These are phyloP conservation scores for Phrynocephalus versicolor DNA, from an alignment of 2,113 vertebrate species.

Conservation along the genomic window DNA sequence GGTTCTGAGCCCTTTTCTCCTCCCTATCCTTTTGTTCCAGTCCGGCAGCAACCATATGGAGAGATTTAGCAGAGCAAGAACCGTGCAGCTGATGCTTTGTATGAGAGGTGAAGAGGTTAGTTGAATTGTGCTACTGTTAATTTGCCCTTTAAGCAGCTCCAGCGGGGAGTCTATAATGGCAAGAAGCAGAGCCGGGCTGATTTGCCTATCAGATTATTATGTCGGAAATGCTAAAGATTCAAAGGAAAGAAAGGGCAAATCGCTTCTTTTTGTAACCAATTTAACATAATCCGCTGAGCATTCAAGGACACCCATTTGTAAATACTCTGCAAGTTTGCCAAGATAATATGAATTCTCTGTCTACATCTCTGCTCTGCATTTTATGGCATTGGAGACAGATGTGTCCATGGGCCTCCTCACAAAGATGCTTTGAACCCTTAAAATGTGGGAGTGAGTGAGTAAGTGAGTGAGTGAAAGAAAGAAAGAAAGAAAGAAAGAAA, in stretches of 20 bases:
- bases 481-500: neutral
- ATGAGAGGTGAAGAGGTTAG: constrained; percentile 68
- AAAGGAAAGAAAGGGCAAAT: constrained; percentile 63
- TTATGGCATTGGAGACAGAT: constrained; percentile 35
- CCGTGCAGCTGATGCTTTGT: constrained; percentile 68
- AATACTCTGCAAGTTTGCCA: constrained; percentile 49
- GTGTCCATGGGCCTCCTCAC: constrained; percentile 55
- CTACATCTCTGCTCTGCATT: constrained; percentile 45
- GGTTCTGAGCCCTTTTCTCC: constrained; percentile 37
- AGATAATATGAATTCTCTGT: constrained; percentile 48
- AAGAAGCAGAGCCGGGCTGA: constrained; percentile 59
- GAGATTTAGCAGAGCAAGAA: constrained; percentile 58
- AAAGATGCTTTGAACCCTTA: constrained; percentile 44
- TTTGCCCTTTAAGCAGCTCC: constrained; percentile 68
- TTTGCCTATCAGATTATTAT: constrained; percentile 65
- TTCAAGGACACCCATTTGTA: constrained; percentile 54
- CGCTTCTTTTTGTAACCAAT: constrained; percentile 54
- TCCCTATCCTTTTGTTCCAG: constrained; percentile 43
- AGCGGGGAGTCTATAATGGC: constrained; percentile 61
- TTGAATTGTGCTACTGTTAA: constrained; percentile 70
- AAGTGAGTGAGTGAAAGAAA: neutral
- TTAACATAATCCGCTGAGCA: constrained; percentile 60
- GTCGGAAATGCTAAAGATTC: constrained; percentile 66
- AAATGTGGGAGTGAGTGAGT: neutral
- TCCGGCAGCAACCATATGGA: constrained; percentile 57